Conservation (phyloP, 1,140 invertebrate species). For the Schlechtendalia chinensis region DNA sequence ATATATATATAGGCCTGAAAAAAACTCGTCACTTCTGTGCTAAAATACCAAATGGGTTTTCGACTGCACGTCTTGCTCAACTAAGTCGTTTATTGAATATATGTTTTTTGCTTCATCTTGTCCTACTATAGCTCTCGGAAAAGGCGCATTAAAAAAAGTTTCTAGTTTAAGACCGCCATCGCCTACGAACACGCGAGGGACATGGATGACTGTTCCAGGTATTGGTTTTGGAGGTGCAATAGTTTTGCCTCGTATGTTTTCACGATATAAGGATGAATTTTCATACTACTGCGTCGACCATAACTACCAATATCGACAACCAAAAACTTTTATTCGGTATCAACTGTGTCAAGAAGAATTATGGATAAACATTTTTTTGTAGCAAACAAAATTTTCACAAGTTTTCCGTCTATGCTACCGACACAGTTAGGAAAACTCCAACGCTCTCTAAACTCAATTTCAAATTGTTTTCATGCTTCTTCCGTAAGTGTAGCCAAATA, state of each 20-base stretch:
- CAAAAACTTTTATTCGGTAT: constrained; percentile 57
- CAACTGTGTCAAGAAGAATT: constrained; percentile 56
- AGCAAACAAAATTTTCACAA: constrained; percentile 54
- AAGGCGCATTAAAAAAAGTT: no score
- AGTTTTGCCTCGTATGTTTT: constrained; percentile 25
- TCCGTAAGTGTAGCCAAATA: no score
- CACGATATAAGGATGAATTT: constrained; percentile 30
- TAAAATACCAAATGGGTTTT: constrained; percentile 40
- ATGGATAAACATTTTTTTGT: constrained; percentile 34
- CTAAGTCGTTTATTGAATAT: constrained; percentile 22
- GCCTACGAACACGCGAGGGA: constrained; percentile 36
- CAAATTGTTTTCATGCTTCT: constrained; percentile 54
- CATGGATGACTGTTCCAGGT: constrained; percentile 52
- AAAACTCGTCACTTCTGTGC: constrained; percentile 14
- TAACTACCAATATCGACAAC: constrained; percentile 56
- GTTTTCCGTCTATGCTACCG: constrained; percentile 57
- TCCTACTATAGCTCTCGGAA: constrained; percentile 13
- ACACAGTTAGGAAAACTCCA: constrained; percentile 55
- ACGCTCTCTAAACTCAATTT: constrained; percentile 55
- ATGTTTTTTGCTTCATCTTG: constrained; percentile 1
- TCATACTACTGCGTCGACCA: constrained; percentile 52
- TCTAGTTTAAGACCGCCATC: constrained; percentile 27
- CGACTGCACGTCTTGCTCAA: constrained; percentile 32
- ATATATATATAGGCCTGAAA: no score
- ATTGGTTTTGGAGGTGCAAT: constrained; percentile 30